Percentiles rank a stretch among this genome's conserved stretches.
Conservation (phyloP, 2,797 vertebrate genomes). For the Smutsia gigantea region DNA sequence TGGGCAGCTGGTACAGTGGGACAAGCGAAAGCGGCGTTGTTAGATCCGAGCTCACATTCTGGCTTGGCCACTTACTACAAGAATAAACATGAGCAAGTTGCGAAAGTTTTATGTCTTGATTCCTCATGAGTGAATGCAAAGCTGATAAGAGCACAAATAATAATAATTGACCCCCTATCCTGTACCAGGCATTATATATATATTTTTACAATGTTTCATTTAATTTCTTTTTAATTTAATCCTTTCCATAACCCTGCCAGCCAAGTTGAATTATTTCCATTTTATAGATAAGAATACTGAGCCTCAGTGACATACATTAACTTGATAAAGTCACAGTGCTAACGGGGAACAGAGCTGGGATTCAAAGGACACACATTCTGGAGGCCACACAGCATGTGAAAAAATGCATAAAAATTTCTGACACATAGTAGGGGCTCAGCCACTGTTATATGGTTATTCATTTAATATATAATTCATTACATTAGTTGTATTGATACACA, state of each 20-base stretch:
- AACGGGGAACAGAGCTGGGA: not conserved
- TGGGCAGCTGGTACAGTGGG: accelerated
- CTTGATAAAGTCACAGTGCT: not conserved
- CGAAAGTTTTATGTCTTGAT: not conserved
- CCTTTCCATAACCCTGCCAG: not conserved
- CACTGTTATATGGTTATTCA: not conserved
- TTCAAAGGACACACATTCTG: not conserved
- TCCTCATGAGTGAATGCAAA: not conserved
- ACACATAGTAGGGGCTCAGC: not conserved
- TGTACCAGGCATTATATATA: not conserved
- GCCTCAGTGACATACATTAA: not conserved
- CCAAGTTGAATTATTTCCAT: not conserved
- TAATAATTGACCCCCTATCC: not conserved
- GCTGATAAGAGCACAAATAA: not conserved
- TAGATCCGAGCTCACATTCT: not conserved
- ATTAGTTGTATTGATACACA: not conserved
- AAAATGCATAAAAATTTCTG: not conserved
- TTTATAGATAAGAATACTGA: not conserved
- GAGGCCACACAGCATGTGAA: not conserved
- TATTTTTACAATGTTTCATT: not conserved
- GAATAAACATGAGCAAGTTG: not conserved
- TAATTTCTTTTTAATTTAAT: not conserved
- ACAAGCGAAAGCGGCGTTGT: not conserved
- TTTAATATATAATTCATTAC: not conserved
- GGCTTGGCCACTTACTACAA: not conserved